phyloP scores from a whole-genome alignment of 2,888 invertebrate species.

The Idaea dimidiata region DNA sequence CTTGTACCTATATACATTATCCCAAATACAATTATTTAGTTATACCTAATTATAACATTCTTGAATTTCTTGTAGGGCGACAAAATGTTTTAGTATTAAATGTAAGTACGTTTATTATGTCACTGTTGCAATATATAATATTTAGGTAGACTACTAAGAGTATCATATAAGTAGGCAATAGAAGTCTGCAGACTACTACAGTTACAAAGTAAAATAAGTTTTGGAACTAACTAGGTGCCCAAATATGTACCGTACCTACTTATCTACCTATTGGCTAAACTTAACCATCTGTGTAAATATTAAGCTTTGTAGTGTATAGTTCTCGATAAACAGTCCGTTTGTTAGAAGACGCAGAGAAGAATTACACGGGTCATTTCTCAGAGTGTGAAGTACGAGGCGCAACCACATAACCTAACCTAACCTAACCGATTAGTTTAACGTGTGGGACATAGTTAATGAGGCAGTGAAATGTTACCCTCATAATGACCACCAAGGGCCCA shows the following conservation, averaged over 20 bases:
- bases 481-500: conserved; percentile 32
- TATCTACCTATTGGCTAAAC: conserved; percentile 7
- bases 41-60: too few species aligned
- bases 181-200: too few species aligned
- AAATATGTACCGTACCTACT: not conserved
- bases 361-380: conserved; percentile 22
- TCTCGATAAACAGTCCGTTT: not conserved
- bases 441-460: conserved; percentile 60
- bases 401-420: conserved; percentile 32
- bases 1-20: too few species aligned
- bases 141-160: too few species aligned
- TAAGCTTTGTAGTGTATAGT: not conserved
- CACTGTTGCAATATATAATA: too few species aligned
- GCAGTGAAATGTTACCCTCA: conserved; percentile 48
- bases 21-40: too few species aligned
- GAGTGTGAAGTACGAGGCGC: conserved; percentile 2
- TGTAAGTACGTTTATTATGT: too few species aligned
- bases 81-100: too few species aligned
- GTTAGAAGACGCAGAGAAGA: conserved; percentile 17
- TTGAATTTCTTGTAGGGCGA: too few species aligned
- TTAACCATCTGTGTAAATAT: conserved; percentile 8
- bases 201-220: not conserved
- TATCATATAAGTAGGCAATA: too few species aligned
- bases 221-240: not conserved
- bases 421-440: conserved; percentile 55